Percentiles rank a stretch among this genome's conserved stretches.
These are phyloP conservation scores for Dusona sp. DNA, from an alignment of 2,888 invertebrate genomes.

Conservation along the genomic window DNA sequence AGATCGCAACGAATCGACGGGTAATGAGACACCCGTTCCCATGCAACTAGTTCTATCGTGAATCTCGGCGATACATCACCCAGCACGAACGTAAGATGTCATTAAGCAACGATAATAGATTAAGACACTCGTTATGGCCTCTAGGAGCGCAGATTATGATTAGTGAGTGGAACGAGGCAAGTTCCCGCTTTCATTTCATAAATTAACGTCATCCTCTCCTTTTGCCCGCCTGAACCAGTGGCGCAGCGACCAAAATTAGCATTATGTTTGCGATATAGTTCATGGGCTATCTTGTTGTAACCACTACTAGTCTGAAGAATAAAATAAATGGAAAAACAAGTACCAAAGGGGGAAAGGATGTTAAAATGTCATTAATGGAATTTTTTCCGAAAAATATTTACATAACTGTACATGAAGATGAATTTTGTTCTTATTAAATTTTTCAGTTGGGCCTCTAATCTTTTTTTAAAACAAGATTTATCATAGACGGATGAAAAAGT, in stretches of 20 bases:
- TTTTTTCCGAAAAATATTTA: not conserved
- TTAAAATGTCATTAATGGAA: not conserved
- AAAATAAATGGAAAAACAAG: not conserved
- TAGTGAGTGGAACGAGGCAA: conserved; percentile 22
- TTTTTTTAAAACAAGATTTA: not conserved
- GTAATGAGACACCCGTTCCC: conserved; percentile 15
- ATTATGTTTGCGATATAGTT: conserved; percentile 16
- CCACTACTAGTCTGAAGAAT: not conserved
- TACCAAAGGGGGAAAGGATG: not conserved
- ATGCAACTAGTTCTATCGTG: conserved; percentile 1
- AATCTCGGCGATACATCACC: conserved; percentile 14
- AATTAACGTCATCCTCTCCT: conserved; percentile 44
- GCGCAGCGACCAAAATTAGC: conserved; percentile 27
- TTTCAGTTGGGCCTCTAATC: not conserved
- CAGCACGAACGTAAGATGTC: conserved; percentile 16
- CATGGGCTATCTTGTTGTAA: conserved; percentile 21
- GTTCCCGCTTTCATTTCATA: conserved; percentile 28
- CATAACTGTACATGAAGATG: not conserved
- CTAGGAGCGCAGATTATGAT: conserved; percentile 25
- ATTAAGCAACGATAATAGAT: conserved; percentile 42
- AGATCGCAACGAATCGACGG: conserved; percentile 29
- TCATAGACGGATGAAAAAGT: not conserved
- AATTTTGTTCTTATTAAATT: not conserved
- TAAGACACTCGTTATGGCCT: conserved; percentile 38
- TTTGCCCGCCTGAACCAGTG: conserved; percentile 1